Conservation (phyloP, 2,888 invertebrate species). For the Pycnomerus fuliginosus region DNA sequence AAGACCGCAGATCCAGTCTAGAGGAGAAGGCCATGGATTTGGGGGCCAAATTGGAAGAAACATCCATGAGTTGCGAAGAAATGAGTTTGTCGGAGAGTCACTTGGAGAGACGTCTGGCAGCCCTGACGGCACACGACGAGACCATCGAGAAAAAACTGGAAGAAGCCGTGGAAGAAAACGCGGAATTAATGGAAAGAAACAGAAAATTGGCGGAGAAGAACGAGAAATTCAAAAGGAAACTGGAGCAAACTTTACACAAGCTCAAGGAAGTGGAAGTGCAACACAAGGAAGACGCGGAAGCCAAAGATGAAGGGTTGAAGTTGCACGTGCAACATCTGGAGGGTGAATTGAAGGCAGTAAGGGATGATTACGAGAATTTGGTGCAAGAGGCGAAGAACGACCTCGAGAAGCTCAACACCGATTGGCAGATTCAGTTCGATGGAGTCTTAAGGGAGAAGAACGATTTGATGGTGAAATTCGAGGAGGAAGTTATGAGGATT, state of each 20-base stretch:
- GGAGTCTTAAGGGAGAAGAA: constrained; percentile 45
- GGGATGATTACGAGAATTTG: constrained; percentile 51
- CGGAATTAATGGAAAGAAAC: constrained; percentile 34
- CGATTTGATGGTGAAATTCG: constrained; percentile 44
- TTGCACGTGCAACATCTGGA: constrained; percentile 55
- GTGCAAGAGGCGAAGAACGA: constrained; percentile 51
- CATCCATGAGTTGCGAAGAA: constrained; percentile 56
- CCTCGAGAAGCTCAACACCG: constrained; percentile 56
- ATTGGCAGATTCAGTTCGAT: constrained; percentile 53
- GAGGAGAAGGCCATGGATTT: constrained; percentile 64
- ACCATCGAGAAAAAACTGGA: constrained; percentile 59
- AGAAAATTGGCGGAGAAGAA: constrained; percentile 31
- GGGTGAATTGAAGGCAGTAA: constrained; percentile 54
- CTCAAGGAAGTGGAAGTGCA: constrained; percentile 33
- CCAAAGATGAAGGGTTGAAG: constrained; percentile 54
- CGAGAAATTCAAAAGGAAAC: constrained; percentile 35
- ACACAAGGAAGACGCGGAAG: constrained; percentile 49
- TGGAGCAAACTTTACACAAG: constrained; percentile 35
- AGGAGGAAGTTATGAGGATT: constrained; percentile 47
- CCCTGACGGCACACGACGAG: constrained; percentile 64
- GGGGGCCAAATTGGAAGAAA: constrained; percentile 60
- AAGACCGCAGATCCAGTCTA: constrained; percentile 60
- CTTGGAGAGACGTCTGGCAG: constrained; percentile 61
- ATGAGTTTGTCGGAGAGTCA: constrained; percentile 64
- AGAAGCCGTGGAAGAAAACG: constrained; percentile 31